Conservation (phyloP, 2,888 invertebrate species). For the Phlogophora meticulosa region DNA sequence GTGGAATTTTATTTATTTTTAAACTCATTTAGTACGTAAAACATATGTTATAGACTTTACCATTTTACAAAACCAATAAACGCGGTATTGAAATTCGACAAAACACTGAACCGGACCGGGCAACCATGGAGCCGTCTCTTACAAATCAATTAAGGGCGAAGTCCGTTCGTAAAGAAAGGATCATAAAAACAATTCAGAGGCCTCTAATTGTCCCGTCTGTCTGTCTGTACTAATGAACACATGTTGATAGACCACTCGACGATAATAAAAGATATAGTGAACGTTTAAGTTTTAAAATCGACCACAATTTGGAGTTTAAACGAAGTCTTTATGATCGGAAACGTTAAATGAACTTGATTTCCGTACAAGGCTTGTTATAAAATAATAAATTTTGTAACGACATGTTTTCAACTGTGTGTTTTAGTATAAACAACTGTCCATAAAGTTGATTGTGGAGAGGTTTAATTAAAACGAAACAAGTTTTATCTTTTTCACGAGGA, state of each 20-base stretch:
- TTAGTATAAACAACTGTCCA: conserved; percentile 18
- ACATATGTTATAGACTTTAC: too few relatives aligned
- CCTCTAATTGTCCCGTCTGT: conserved; percentile 73
- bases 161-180: conserved; percentile 68
- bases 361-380: conserved; percentile 44
- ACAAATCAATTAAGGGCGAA: conserved; percentile 72
- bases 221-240: conserved; percentile 74
- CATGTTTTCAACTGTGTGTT: conserved; percentile 32
- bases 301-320: conserved; percentile 42
- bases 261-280: conserved; percentile 63
- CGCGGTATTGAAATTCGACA: not conserved
- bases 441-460: conserved; percentile 28
- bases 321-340: conserved; percentile 57
- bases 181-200: conserved; percentile 74
- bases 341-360: conserved; percentile 50
- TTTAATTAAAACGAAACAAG: conserved; percentile 32
- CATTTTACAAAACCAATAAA: not conserved
- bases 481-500: not conserved
- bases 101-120: conserved; percentile 13
- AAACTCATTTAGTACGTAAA: too few relatives aligned
- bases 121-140: conserved; percentile 29
- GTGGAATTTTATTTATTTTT: not conserved
- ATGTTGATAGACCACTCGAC: conserved; percentile 66
- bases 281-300: conserved; percentile 61
- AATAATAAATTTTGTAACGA: conserved; percentile 51